These are phyloP conservation scores for Drosophila yooni DNA, from an alignment of 2,888 invertebrate species.

Conservation along the genomic window DNA sequence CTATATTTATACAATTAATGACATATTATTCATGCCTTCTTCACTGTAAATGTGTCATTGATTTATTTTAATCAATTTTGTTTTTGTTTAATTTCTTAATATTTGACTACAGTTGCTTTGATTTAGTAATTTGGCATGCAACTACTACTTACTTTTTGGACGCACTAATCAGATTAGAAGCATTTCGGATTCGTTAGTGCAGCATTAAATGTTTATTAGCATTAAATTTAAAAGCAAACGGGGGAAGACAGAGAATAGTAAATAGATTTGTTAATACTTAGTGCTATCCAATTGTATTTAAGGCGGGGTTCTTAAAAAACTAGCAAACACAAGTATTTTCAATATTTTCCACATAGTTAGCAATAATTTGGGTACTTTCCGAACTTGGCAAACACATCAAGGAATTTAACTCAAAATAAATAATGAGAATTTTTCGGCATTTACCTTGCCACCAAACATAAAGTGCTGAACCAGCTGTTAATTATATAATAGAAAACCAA, in stretches of 20 bases:
- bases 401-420: conserved; percentile 15
- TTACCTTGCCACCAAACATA: conserved; percentile 83
- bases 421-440: conserved; percentile 33
- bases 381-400: conserved; percentile 15
- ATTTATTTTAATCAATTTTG: not conserved
- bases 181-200: conserved; percentile 46
- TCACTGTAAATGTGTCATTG: not conserved
- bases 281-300: not conserved
- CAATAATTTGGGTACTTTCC: conserved; percentile 15
- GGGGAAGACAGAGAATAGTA: conserved; percentile 26
- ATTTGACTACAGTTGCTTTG: not conserved
- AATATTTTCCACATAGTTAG: not conserved
- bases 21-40: not conserved
- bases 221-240: conserved; percentile 28
- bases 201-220: conserved; percentile 44
- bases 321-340: not conserved
- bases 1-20: not conserved
- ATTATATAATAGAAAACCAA: conserved; percentile 52
- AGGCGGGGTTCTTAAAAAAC: not conserved
- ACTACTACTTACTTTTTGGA: conserved; percentile 82
- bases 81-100: not conserved
- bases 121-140: conserved; percentile 33
- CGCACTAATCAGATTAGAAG: conserved; percentile 70
- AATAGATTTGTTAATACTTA: conserved; percentile 32
- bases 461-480: conserved; percentile 77